These are phyloP conservation scores for Dusona sp. DNA, from an alignment of 2,888 invertebrate genomes.

Conservation along the genomic window DNA sequence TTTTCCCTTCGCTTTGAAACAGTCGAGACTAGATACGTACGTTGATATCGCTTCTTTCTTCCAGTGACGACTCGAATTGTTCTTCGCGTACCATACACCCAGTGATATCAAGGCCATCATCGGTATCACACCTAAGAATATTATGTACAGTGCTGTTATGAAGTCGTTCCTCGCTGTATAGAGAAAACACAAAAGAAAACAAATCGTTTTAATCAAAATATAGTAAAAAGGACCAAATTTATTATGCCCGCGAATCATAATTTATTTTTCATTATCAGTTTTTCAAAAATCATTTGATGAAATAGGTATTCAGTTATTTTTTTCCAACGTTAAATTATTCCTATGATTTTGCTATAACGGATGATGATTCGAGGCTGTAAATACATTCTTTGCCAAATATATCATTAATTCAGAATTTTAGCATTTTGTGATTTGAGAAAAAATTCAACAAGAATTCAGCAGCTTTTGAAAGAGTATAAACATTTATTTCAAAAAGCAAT, in stretches of 20 bases:
- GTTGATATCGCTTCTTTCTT: constrained; percentile 85
- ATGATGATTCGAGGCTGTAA: too few species aligned
- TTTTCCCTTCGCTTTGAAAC: constrained; percentile 77
- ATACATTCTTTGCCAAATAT: too few species aligned
- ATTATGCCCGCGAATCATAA: not conserved
- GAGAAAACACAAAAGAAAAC: constrained; percentile 67
- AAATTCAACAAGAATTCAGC: too few species aligned
- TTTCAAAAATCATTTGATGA: too few species aligned
- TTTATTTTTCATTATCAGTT: too few species aligned
- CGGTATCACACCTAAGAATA: constrained; percentile 95
- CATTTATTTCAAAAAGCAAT: too few species aligned
- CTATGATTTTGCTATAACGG: too few species aligned
- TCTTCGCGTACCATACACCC: constrained; percentile 91
- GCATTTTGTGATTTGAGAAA: too few species aligned
- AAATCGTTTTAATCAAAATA: not conserved
- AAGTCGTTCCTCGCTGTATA: constrained; percentile 91
- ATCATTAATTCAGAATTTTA: too few species aligned
- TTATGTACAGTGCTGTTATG: constrained; percentile 93
- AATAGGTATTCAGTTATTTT: too few species aligned
- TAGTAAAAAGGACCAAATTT: not conserved
- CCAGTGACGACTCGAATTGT: constrained; percentile 88
- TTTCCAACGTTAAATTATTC: too few species aligned
- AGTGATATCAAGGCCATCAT: constrained; percentile 88
- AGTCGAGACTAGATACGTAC: constrained; percentile 85
- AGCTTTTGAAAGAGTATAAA: too few species aligned